Conservation (phyloP, 2,113 vertebrate species). For the Otis tarda region DNA sequence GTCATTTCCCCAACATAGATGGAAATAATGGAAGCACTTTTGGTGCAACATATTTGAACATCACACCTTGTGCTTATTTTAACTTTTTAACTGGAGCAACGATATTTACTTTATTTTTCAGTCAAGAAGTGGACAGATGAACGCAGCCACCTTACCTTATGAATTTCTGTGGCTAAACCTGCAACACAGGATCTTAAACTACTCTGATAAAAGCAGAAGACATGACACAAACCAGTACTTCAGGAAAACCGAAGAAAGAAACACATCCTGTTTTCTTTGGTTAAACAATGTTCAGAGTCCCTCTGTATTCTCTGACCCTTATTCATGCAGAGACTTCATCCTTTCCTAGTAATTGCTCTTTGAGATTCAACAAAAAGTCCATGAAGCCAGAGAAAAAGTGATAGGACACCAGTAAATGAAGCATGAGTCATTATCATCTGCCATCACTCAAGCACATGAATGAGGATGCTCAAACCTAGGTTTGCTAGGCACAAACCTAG, state of each 20-base stretch:
- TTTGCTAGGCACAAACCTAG: conserved; percentile 45
- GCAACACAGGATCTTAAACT: background rate
- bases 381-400: conserved; percentile 13
- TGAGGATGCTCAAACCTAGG: background rate
- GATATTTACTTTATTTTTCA: background rate
- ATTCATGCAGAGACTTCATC: background rate
- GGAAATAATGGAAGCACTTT: background rate
- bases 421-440: conserved; percentile 60
- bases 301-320: background rate
- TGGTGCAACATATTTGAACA: background rate
- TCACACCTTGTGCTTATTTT: background rate
- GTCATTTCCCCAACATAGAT: background rate
- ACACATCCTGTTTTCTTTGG: background rate
- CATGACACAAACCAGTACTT: background rate
- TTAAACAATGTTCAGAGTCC: background rate
- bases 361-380: conserved; percentile 1
- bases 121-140: background rate
- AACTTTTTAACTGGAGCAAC: background rate
- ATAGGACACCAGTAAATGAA: conserved; percentile 43
- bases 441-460: conserved; percentile 51
- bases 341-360: conserved; percentile 32
- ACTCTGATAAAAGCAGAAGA: background rate
- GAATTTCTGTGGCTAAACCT: background rate
- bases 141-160: background rate
- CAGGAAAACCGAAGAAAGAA: background rate